Conservation (phyloP, 2,888 invertebrate genomes). For the Muschampia plurimacula region DNA sequence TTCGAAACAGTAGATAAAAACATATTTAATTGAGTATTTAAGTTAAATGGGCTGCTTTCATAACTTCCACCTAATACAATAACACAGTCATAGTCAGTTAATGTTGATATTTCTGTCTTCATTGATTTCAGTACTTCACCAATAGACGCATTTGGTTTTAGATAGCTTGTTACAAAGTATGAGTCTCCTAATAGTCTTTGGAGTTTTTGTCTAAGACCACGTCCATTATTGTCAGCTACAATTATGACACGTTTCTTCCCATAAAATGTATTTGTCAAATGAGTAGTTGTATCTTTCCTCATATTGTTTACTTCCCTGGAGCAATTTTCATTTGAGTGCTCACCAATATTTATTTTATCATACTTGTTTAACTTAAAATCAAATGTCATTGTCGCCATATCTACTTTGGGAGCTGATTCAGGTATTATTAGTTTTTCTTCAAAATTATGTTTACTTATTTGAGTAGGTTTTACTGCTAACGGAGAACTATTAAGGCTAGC, state of each 20-base stretch:
- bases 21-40: not conserved
- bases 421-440: not conserved
- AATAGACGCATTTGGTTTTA: not conserved
- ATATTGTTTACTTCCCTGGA: not conserved
- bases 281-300: not conserved
- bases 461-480: not conserved
- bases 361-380: not conserved
- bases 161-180: not conserved
- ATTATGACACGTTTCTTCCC: not conserved
- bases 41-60: not conserved
- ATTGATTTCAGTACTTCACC: not conserved
- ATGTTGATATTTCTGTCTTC: not conserved
- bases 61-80: not conserved
- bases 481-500: not conserved
- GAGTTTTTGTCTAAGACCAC: not conserved
- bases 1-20: not conserved
- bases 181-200: constrained; percentile 1
- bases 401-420: not conserved
- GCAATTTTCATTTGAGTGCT: not conserved
- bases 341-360: not conserved
- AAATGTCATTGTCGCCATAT: not conserved
- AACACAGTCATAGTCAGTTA: not conserved
- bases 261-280: not conserved
- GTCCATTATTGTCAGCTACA: not conserved
- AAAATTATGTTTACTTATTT: not conserved